These are phyloP conservation scores for Calycopis cecrops DNA, from an alignment of 1,140 invertebrate genomes.

Conservation along the genomic window DNA sequence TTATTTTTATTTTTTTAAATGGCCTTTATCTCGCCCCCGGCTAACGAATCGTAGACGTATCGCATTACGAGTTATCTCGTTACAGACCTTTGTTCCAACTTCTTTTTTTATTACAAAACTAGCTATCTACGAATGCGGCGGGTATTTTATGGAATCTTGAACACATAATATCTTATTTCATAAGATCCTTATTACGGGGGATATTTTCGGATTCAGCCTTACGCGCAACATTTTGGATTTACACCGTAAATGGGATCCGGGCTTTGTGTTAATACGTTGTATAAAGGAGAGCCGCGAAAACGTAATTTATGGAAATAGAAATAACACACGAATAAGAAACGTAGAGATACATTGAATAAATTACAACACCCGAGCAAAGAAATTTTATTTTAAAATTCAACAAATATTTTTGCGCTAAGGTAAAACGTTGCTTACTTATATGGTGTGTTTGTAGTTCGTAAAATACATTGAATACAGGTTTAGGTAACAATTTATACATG, in stretches of 20 bases:
- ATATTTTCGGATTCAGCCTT: slow-evolving; percentile 2
- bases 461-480: too few species aligned
- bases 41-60: slow-evolving; percentile 39
- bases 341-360: slow-evolving; percentile 24
- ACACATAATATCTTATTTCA: slow-evolving; percentile 42
- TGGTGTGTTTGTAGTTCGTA: too few species aligned
- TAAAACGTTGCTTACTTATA: slow-evolving; percentile 26
- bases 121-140: slow-evolving; percentile 26
- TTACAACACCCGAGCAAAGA: slow-evolving; percentile 38
- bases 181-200: slow-evolving; percentile 30
- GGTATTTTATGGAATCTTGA: slow-evolving; percentile 52
- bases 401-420: too few species aligned
- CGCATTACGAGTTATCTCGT: slow-evolving; percentile 55
- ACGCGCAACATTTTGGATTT: too few species aligned
- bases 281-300: slow-evolving; percentile 52
- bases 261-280: too few species aligned
- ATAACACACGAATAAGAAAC: slow-evolving; percentile 48
- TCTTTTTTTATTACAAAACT: slow-evolving; percentile 35
- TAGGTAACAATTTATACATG: too few species aligned
- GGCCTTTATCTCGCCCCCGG: slow-evolving; percentile 14
- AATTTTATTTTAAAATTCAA: too few species aligned
- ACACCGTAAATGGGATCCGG: too few species aligned
- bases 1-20: slow-evolving; percentile 9
- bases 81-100: slow-evolving; percentile 36
- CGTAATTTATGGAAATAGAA: slow-evolving; percentile 53